Percentiles rank a stretch among this genome's conserved stretches.
These are phyloP conservation scores for Sesamia inferens DNA, from an alignment of 2,888 invertebrate species.

Conservation along the genomic window DNA sequence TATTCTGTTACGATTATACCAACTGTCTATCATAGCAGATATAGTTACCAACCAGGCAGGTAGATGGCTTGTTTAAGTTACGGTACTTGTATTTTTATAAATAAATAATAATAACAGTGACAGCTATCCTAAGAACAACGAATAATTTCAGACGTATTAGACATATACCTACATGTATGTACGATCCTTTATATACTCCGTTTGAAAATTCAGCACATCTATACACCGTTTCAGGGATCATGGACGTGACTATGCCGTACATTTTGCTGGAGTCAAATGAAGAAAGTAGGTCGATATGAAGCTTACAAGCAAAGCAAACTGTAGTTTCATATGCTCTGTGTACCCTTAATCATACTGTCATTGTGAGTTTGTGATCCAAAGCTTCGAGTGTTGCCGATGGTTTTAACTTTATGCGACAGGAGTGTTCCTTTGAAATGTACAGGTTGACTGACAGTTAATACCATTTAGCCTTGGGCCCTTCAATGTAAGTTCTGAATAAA, in stretches of 20 bases:
- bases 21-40: no score
- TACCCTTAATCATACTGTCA: slow-evolving; percentile 32
- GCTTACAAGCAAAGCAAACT: slow-evolving; percentile 29
- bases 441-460: neutral
- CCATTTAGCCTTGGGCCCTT: neutral
- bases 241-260: slow-evolving; percentile 1
- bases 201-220: neutral
- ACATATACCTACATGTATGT: no score
- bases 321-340: slow-evolving; percentile 42
- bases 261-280: slow-evolving; percentile 32
- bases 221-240: slow-evolving; percentile 16
- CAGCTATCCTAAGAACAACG: neutral
- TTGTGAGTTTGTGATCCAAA: slow-evolving; percentile 11
- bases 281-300: slow-evolving; percentile 32
- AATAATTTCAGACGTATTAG: neutral
- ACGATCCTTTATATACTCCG: neutral
- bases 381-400: neutral
- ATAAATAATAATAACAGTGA: neutral
- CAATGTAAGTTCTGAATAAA: neutral
- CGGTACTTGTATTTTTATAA: no score
- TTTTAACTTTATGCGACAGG: neutral
- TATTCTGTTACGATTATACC: no score
- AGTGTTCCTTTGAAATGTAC: neutral
- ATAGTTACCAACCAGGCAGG: no score
- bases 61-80: no score